Conservation (phyloP, 2,797 vertebrate species). For the Manis crassicaudata region DNA sequence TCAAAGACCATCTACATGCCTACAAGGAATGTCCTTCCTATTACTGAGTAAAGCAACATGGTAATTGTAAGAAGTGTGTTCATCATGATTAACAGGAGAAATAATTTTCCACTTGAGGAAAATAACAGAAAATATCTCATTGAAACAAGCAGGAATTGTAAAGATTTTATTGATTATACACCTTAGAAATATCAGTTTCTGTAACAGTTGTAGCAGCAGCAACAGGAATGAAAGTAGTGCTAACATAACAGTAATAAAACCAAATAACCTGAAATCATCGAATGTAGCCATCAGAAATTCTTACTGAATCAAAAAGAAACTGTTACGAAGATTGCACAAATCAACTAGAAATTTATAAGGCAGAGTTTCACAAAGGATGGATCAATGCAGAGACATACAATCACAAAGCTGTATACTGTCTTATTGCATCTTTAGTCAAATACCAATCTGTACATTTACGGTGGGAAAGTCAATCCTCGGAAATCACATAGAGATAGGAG, state of each 20-base stretch:
- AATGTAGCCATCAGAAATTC: not conserved
- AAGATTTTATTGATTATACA: not conserved
- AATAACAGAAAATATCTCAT: not conserved
- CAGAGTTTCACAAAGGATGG: not conserved
- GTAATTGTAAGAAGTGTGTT: not conserved
- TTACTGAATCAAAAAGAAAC: not conserved
- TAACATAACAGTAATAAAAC: not conserved
- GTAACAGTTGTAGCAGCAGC: not conserved
- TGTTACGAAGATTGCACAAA: not conserved
- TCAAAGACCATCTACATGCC: constrained; percentile 4
- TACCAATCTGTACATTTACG: not conserved
- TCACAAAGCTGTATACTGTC: not conserved
- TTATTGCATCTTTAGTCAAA: not conserved
- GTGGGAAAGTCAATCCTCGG: not conserved
- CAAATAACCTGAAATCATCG: not conserved
- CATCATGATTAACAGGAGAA: not conserved
- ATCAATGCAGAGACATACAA: not conserved
- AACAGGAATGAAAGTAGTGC: not conserved
- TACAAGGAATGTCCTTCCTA: not conserved
- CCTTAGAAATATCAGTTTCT: not conserved
- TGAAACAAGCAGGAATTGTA: not conserved
- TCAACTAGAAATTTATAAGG: not conserved
- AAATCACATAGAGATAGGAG: not conserved
- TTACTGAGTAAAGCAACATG: not conserved
- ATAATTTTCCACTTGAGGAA: not conserved